Evolutionary conservation across 2,888 invertebrate genomes (phyloP).

Genomic region (Agrochola litura): DNA sequence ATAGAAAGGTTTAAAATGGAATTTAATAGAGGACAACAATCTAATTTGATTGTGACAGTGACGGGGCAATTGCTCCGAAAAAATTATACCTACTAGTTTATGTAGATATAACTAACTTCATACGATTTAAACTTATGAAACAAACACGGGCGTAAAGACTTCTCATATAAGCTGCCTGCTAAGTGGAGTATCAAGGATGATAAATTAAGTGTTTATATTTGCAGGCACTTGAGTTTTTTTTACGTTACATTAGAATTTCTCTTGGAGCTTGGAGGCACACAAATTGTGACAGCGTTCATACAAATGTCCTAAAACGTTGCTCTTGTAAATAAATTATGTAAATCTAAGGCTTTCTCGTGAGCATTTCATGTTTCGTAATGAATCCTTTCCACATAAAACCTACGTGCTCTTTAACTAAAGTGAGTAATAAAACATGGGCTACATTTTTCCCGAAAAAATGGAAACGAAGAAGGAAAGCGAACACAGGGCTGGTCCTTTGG

Average conservation of each 20-base stretch:
- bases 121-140: not conserved
- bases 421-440: constrained; percentile 80
- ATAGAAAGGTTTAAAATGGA: not conserved
- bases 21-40: not conserved
- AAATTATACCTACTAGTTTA: not conserved
- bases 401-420: constrained; percentile 78
- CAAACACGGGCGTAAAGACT: not conserved
- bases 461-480: constrained; percentile 74
- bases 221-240: constrained; percentile 35
- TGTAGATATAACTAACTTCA: not conserved
- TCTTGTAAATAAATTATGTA: constrained; percentile 74
- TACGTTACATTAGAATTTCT: constrained; percentile 24
- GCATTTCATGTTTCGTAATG: constrained; percentile 73
- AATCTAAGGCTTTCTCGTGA: constrained; percentile 69
- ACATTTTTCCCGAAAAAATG: constrained; percentile 78
- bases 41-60: too few relatives aligned
- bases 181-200: constrained; percentile 17
- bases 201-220: constrained; percentile 47
- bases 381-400: constrained; percentile 73
- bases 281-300: constrained; percentile 60
- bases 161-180: not conserved
- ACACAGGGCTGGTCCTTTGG: constrained; percentile 70
- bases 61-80: not conserved
- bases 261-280: constrained; percentile 17
- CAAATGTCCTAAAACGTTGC: constrained; percentile 52